Percentiles rank a stretch among this genome's conserved stretches.
Evolutionary conservation across 1,140 invertebrate species (phyloP).

Genomic region (Adoxophyes honmai): DNA sequence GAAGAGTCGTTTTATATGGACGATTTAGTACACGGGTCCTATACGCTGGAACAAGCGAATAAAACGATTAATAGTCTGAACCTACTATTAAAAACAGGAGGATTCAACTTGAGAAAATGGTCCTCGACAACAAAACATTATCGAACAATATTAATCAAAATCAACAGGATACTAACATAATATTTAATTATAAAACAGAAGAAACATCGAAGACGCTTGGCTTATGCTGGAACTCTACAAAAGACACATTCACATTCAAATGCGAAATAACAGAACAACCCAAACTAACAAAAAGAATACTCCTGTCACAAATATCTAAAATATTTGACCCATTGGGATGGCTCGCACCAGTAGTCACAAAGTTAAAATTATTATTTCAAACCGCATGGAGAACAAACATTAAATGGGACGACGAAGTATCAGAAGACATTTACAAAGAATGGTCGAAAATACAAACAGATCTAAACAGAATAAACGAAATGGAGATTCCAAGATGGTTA

Average conservation of each 20-base stretch:
- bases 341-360: constrained; percentile 46
- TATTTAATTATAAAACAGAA: constrained; percentile 23
- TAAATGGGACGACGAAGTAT: constrained; percentile 51
- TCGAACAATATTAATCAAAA: constrained; percentile 3
- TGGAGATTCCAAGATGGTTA: constrained; percentile 19
- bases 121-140: constrained; percentile 30
- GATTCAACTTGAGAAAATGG: constrained; percentile 51
- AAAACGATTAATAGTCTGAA: constrained; percentile 20
- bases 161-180: neutral
- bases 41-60: constrained; percentile 33
- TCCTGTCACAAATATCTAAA: constrained; percentile 37
- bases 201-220: constrained; percentile 36
- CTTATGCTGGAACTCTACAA: constrained; percentile 30
- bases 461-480: constrained; percentile 6
- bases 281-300: constrained; percentile 27
- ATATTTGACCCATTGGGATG: constrained; percentile 52
- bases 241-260: constrained; percentile 29
- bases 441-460: constrained; percentile 28
- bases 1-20: constrained; percentile 47
- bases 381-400: constrained; percentile 36
- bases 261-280: neutral
- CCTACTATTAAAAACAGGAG: constrained; percentile 24
- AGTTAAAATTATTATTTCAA: constrained; percentile 56
- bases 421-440: constrained; percentile 23
- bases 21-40: constrained; percentile 44